phyloP scores from a whole-genome alignment of 2,888 invertebrate species.

The Amphipyra tragopoginis region DNA sequence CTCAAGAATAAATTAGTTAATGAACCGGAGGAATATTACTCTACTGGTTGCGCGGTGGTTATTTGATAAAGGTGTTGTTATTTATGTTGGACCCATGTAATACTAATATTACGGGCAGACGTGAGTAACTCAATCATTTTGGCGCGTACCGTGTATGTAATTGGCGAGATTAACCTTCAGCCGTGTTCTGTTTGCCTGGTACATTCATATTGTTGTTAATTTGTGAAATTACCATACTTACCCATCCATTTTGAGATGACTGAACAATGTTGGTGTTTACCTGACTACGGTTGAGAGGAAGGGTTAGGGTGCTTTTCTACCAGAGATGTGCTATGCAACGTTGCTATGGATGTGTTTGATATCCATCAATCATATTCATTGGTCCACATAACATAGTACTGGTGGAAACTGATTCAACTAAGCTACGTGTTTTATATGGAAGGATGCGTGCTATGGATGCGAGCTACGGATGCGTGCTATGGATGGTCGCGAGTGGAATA shows the following conservation, averaged over 20 bases:
- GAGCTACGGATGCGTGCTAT: too few relatives aligned
- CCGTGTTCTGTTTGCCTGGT: slow-evolving; percentile 49
- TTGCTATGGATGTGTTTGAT: too few relatives aligned
- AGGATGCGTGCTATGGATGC: too few relatives aligned
- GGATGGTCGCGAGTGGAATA: too few relatives aligned
- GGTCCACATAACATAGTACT: too few relatives aligned
- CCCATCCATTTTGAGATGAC: background rate
- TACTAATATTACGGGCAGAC: slow-evolving; percentile 48
- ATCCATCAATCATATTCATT: too few relatives aligned
- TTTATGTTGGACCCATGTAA: slow-evolving; percentile 61
- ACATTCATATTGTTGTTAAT: slow-evolving; percentile 33
- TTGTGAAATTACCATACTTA: slow-evolving; percentile 17
- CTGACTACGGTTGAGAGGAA: too few relatives aligned
- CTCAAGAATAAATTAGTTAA: slow-evolving; percentile 86
- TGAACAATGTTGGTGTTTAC: background rate
- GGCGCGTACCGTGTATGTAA: slow-evolving; percentile 31
- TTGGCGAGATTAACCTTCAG: slow-evolving; percentile 47
- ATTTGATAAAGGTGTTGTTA: slow-evolving; percentile 73
- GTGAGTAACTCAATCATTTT: slow-evolving; percentile 54
- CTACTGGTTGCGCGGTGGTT: slow-evolving; percentile 62
- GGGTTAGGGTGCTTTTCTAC: too few relatives aligned
- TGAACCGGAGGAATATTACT: slow-evolving; percentile 80
- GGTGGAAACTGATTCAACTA: too few relatives aligned
- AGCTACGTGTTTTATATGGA: too few relatives aligned
- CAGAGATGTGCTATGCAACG: too few relatives aligned